phyloP scores from a whole-genome alignment of 2,113 vertebrate genomes.

The Pseudonaja textilis region DNA sequence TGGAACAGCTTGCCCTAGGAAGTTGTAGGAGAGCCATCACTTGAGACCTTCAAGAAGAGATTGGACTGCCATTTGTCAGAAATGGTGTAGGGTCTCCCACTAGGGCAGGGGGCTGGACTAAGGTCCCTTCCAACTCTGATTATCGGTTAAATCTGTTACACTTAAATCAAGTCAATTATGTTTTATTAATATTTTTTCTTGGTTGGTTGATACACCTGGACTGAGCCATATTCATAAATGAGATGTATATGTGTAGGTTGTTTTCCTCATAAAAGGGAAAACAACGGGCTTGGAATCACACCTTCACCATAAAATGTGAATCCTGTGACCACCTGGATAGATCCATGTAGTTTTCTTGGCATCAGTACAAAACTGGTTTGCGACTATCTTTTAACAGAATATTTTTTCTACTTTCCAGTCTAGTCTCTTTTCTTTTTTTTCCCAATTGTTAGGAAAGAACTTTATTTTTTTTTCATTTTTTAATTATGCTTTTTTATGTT shows the following conservation, averaged over 20 bases:
- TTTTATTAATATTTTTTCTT: background rate
- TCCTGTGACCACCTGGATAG: background rate
- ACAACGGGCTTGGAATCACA: too few species aligned
- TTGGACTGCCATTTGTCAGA: too few species aligned
- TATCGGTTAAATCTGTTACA: background rate
- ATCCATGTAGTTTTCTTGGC: background rate
- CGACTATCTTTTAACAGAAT: background rate
- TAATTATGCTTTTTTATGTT: too few species aligned
- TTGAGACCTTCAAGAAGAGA: too few species aligned
- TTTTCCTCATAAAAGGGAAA: background rate
- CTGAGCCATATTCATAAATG: background rate
- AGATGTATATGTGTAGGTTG: background rate
- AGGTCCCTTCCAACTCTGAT: too few species aligned
- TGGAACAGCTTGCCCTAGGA: too few species aligned
- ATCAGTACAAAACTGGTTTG: background rate
- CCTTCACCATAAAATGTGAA: background rate
- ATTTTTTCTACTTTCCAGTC: background rate
- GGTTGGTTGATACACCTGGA: background rate
- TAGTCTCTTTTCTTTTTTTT: background rate
- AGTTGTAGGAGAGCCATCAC: too few species aligned
- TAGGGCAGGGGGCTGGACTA: too few species aligned
- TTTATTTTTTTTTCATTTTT: too few species aligned
- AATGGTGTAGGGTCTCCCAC: too few species aligned
- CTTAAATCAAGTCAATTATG: background rate
- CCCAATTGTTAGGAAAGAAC: too few species aligned